Conservation (phyloP, 2,113 vertebrate genomes). For the Phycodurus eques region DNA sequence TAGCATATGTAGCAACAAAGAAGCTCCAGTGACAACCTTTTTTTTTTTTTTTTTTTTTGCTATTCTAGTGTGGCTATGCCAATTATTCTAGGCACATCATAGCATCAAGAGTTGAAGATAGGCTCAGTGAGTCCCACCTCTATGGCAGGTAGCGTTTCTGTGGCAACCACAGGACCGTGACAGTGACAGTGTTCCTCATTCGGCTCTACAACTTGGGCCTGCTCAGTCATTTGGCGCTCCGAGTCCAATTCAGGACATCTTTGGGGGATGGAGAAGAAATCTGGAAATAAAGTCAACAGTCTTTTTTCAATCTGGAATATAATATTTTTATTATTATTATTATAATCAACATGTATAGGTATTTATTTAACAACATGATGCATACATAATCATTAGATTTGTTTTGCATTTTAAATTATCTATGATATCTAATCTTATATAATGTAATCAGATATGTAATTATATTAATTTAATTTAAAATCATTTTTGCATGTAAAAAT, state of each 20-base stretch:
- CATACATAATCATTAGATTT: no score
- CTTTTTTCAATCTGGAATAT: slow-evolving; percentile 19
- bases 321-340: no score
- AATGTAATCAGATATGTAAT: no score
- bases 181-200: not conserved
- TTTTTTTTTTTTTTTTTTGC: not conserved
- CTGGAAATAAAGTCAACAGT: slow-evolving; percentile 23
- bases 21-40: slow-evolving; percentile 29
- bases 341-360: no score
- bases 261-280: slow-evolving; percentile 33
- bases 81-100: slow-evolving; percentile 3
- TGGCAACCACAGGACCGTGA: not conserved
- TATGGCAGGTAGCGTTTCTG: slow-evolving; percentile 13
- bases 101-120: not conserved
- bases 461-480: no score
- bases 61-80: not conserved
- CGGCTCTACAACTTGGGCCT: not conserved
- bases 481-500: no score
- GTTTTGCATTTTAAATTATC: no score
- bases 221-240: slow-evolving; percentile 19
- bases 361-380: no score
- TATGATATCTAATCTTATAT: no score
- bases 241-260: slow-evolving; percentile 21
- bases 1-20: slow-evolving; percentile 4
- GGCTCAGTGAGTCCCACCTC: not conserved